Evolutionary conservation across 2,888 invertebrate species (phyloP).

Genomic region (Pheosia gnoma): DNA sequence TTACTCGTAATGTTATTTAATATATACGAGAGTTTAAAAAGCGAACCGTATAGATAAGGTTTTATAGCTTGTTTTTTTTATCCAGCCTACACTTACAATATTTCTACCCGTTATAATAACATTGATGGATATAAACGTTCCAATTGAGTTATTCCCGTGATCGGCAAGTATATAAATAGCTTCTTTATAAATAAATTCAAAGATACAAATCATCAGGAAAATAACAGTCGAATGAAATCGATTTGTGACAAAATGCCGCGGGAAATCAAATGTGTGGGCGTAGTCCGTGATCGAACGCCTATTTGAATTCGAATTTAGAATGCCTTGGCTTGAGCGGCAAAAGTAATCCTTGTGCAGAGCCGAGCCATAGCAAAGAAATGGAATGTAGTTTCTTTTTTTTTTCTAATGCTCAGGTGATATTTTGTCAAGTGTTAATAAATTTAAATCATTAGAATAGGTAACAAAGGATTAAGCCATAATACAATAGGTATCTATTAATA

Average conservation of each 20-base stretch:
- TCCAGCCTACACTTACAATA: not conserved
- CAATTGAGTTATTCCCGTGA: constrained; percentile 20
- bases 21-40: not conserved
- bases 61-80: not conserved
- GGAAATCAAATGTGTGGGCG: constrained; percentile 19
- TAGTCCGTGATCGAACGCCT: constrained; percentile 19
- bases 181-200: constrained; percentile 23
- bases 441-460: too few relatives aligned
- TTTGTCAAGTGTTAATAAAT: too few relatives aligned
- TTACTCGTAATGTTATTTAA: not conserved
- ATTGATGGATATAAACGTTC: constrained; percentile 12
- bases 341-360: too few relatives aligned
- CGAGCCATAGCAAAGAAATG: too few relatives aligned
- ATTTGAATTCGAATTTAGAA: constrained; percentile 7
- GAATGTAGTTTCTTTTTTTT: too few relatives aligned
- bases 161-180: constrained; percentile 20
- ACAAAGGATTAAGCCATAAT: too few relatives aligned
- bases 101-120: constrained; percentile 7
- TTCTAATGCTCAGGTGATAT: too few relatives aligned
- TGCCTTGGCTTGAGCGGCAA: too few relatives aligned
- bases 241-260: constrained; percentile 27
- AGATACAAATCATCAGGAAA: constrained; percentile 14
- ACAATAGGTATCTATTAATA: too few relatives aligned
- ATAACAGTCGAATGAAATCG: constrained; percentile 27
- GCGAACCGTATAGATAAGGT: not conserved